Conservation (phyloP, 2,113 vertebrate species). For the Paradoxurus hermaphroditus region DNA sequence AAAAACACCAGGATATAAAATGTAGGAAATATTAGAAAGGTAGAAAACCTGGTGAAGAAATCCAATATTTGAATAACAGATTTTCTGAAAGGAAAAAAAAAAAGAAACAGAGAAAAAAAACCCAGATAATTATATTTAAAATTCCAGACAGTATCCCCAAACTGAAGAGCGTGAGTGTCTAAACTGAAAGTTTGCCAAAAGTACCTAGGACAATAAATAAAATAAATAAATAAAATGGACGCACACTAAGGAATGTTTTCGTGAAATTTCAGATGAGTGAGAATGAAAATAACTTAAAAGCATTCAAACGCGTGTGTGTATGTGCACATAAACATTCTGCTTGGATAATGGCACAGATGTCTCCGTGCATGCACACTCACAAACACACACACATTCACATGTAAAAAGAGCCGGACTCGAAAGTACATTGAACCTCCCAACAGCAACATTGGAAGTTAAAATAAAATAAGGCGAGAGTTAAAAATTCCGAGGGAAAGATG, state of each 20-base stretch:
- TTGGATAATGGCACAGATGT: neutral
- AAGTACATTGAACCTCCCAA: neutral
- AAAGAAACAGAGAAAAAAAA: neutral
- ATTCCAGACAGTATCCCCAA: neutral
- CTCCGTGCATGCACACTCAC: neutral
- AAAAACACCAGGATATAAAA: neutral
- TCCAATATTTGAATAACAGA: neutral
- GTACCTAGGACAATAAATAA: neutral
- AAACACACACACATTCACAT: neutral
- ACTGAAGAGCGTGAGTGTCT: neutral
- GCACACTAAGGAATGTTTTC: neutral
- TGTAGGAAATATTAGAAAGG: neutral
- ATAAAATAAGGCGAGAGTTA: neutral
- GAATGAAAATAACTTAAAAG: neutral
- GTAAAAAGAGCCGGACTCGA: neutral
- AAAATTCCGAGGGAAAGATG: neutral
- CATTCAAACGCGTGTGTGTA: neutral
- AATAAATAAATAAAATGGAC: no score
- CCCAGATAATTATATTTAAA: neutral
- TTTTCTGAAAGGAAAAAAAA: neutral
- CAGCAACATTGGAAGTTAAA: neutral
- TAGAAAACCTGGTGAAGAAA: neutral
- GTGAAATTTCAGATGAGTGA: neutral
- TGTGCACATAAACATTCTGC: neutral
- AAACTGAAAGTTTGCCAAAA: neutral